Base-by-base conservation (phyloP, 2,888 invertebrate genomes). In the Volucella zonaria region DNA sequence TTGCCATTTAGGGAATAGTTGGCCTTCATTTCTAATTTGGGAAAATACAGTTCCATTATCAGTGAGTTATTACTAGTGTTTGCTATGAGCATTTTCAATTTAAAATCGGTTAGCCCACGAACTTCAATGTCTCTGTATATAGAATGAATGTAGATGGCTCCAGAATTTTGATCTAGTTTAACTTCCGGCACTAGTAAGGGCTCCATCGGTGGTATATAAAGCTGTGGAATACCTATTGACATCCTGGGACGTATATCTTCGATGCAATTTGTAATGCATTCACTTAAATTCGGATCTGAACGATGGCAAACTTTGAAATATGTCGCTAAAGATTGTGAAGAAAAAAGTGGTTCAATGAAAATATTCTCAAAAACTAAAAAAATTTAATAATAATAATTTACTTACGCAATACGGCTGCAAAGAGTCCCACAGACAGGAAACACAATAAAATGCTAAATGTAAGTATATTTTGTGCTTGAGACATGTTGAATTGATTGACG, bases 171-270 rank as follows among this genome's bases (percentile, higher is more conserved):
- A 89, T 95, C 94, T 86, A 96, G 93, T 87, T 94, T 94, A 81
- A 96, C 92, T 68, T 94, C 93, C 0, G 96, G 95, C 12, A 96
- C 92, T 10, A 88, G 54, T 86, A 96, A 93, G 0, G 96, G 96
- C 83, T 96, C 96, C 85, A 95, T 92, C 0, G 94, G 92, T 0
- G 96, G 96, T 58, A 96, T 94, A 14, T 93, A 93, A 1, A 96
- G 91, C 88, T 95, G 95, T 0, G 94, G 93, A 62, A 96, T 95
- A 2, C 96, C 96, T 9, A 91, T 88, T 0, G 92, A 91, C 14
- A 96, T 90, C 47, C 93, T 92, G 0, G 94, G 94, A 49, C 93
- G 92, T 75, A 95, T 91, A 0, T 90, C 90, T 71, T 95, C 94
- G 9, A 96, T 92, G 1, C 94, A 93, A 14, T 93, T 90, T 82